A percentile compares a stretch with the other conserved stretches of the same genome.
These are phyloP conservation scores for Pipistrellus kuhlii DNA, from an alignment of 2,797 vertebrate species.

Conservation along the genomic window DNA sequence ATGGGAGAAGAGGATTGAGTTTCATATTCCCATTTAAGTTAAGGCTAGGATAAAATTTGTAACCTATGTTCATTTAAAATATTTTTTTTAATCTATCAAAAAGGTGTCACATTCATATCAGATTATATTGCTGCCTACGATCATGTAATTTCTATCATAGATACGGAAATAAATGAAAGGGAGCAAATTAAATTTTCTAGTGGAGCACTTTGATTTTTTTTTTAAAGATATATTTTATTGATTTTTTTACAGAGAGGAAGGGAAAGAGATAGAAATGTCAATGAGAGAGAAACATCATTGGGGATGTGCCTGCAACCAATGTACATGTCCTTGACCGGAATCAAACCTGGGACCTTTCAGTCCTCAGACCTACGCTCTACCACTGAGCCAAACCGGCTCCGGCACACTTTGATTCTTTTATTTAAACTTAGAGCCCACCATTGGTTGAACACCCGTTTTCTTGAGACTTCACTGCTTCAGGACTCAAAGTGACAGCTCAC, in stretches of 20 bases:
- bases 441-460: background rate
- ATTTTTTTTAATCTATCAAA: constrained; percentile 46
- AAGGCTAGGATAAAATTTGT: constrained; percentile 49
- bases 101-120: constrained; percentile 25
- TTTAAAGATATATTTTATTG: background rate
- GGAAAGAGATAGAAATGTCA: too few relatives aligned
- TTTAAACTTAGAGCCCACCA: background rate
- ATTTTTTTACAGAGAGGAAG: too few relatives aligned
- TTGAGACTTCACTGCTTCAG: background rate
- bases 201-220: constrained; percentile 32
- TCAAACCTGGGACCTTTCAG: too few relatives aligned
- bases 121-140: constrained; percentile 36
- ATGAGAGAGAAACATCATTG: too few relatives aligned
- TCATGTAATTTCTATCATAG: background rate
- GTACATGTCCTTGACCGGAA: too few relatives aligned
- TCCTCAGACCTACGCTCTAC: too few relatives aligned
- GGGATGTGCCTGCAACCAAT: too few relatives aligned
- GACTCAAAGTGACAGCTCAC: background rate
- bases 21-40: constrained; percentile 58
- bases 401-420: background rate
- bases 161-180: constrained; percentile 65
- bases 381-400: too few relatives aligned
- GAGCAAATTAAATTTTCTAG: constrained; percentile 46
- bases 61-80: constrained; percentile 51
- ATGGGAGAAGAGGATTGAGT: constrained; percentile 54